Conservation (phyloP, 2,113 vertebrate species). For the Colistium nudipinnis region DNA sequence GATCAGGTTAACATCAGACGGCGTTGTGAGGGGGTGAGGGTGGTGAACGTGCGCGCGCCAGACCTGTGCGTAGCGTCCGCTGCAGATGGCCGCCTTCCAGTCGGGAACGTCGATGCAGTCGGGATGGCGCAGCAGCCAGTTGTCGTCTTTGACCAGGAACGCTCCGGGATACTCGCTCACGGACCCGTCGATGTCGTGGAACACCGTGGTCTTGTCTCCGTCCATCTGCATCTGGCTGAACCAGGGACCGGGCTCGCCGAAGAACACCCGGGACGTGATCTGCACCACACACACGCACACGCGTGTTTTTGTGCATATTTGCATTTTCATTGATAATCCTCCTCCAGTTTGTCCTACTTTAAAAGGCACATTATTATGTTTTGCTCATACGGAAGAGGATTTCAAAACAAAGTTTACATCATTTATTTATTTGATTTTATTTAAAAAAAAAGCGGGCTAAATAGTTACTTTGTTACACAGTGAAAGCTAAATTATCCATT, state of each 20-base stretch:
- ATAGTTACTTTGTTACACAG: too few species aligned
- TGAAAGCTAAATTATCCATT: too few species aligned
- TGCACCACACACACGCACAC: slow-evolving; percentile 46
- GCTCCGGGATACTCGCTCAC: slow-evolving; percentile 95
- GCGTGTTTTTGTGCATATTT: not conserved
- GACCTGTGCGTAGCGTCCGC: slow-evolving; percentile 94
- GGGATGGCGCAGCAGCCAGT: slow-evolving; percentile 93
- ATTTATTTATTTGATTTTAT: too few species aligned
- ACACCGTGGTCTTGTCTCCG: slow-evolving; percentile 95
- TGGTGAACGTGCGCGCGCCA: not conserved
- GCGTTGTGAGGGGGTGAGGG: not conserved
- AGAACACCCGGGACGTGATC: slow-evolving; percentile 96
- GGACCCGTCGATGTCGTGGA: slow-evolving; percentile 93
- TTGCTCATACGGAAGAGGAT: too few species aligned
- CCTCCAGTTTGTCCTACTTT: not conserved
- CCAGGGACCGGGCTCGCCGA: slow-evolving; percentile 96
- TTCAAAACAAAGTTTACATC: too few species aligned
- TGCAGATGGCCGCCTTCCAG: slow-evolving; percentile 96
- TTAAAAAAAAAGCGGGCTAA: too few species aligned
- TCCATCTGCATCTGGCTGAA: slow-evolving; percentile 95
- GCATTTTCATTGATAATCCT: too few species aligned
- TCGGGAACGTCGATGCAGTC: slow-evolving; percentile 94
- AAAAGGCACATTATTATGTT: too few species aligned
- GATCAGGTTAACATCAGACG: too few species aligned
- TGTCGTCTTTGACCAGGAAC: slow-evolving; percentile 94